Evolutionary conservation across 2,113 vertebrate genomes (phyloP).

Genomic region (Ammospiza nelsoni): DNA sequence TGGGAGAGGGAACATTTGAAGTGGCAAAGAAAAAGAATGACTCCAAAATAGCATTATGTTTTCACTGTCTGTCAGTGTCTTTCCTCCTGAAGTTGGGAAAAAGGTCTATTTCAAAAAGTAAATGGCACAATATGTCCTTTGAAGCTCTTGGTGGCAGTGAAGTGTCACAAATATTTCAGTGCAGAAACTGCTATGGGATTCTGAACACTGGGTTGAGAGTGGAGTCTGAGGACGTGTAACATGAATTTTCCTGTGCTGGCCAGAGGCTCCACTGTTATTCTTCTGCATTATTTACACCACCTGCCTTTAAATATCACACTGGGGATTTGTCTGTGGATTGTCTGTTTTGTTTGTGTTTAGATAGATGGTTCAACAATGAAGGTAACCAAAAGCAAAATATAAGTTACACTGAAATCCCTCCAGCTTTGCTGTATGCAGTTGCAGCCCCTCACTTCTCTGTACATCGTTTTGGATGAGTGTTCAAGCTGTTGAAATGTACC

Average conservation of each 20-base stretch:
- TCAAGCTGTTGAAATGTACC: background rate
- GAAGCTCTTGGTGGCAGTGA: conserved; percentile 70
- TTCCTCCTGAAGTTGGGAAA: background rate
- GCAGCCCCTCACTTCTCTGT: background rate
- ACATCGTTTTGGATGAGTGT: background rate
- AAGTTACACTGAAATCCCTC: background rate
- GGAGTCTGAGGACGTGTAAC: background rate
- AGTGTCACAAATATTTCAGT: conserved; percentile 53
- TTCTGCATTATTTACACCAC: background rate
- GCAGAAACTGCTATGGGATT: background rate
- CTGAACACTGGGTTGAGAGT: background rate
- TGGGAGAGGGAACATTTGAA: background rate
- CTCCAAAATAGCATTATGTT: background rate
- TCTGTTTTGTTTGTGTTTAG: background rate
- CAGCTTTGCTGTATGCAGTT: background rate
- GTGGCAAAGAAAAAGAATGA: background rate
- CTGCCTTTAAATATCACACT: background rate
- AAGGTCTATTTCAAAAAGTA: background rate
- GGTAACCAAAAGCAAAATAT: background rate
- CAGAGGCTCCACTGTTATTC: background rate
- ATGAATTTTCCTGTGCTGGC: background rate
- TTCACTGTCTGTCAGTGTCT: background rate
- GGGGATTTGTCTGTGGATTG: background rate
- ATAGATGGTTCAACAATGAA: background rate
- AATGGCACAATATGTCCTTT: background rate